Conservation (phyloP, 2,797 vertebrate genomes). For the Amblyraja radiata region DNA sequence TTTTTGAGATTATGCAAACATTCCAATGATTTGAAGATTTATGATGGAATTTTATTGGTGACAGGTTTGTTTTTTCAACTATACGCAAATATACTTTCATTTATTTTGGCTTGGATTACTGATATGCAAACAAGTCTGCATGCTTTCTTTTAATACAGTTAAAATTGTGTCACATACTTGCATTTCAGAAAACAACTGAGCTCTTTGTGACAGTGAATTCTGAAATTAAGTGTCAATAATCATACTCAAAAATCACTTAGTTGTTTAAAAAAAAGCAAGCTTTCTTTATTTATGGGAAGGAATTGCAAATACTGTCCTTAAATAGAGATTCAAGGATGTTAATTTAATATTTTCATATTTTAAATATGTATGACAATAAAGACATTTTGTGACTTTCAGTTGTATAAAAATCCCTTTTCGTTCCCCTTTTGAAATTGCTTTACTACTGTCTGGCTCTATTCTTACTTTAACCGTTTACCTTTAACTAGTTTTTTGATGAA, state of each 20-base stretch:
- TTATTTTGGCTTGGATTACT: not conserved
- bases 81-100: not conserved
- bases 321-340: not conserved
- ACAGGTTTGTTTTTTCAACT: not conserved
- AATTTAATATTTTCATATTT: not conserved
- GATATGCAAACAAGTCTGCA: too few relatives aligned
- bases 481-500: not conserved
- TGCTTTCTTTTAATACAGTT: not conserved
- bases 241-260: not conserved
- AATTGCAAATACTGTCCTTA: not conserved
- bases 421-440: not conserved
- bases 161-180: not conserved
- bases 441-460: not conserved
- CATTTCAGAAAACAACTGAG: not conserved
- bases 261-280: not conserved
- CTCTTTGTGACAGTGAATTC: not conserved
- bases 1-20: not conserved
- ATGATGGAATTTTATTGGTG: not conserved
- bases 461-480: not conserved
- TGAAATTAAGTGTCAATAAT: too few relatives aligned
- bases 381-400: not conserved
- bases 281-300: not conserved
- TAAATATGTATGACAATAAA: not conserved
- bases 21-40: not conserved
- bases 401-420: not conserved